Evolutionary conservation across 1,140 invertebrate species (phyloP).

Genomic region (Aporrectodea caliginosa): DNA sequence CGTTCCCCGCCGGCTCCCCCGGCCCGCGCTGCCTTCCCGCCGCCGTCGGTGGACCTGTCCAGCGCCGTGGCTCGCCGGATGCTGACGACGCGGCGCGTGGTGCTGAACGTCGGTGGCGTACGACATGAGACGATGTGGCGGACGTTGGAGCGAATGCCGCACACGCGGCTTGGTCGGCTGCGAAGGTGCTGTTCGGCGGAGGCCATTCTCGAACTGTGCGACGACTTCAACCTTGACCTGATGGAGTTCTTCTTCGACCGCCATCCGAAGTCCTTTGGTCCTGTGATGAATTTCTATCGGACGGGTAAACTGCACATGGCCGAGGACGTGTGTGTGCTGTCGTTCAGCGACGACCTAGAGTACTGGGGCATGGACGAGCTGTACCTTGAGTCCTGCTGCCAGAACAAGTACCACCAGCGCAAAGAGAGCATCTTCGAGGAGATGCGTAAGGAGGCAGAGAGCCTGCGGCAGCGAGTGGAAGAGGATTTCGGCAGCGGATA

Average conservation of each 20-base stretch:
- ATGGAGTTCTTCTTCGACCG: constrained; percentile 98
- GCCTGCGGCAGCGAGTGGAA: constrained; percentile 70
- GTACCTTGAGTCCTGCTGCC: constrained; percentile 95
- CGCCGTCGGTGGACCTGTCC: background rate
- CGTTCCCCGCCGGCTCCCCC: too few species aligned
- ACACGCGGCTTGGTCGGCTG: constrained; percentile 85
- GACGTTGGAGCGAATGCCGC: constrained; percentile 88
- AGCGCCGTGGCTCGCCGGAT: constrained; percentile 87
- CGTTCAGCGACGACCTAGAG: constrained; percentile 95
- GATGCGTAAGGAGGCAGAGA: constrained; percentile 96
- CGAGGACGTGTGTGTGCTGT: constrained; percentile 86
- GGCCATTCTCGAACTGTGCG: constrained; percentile 89
- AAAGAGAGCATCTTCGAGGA: constrained; percentile 99
- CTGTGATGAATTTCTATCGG: constrained; percentile 95
- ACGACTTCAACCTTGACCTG: constrained; percentile 88
- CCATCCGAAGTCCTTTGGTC: constrained; percentile 94
- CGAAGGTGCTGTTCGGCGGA: constrained; percentile 93
- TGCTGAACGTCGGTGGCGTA: constrained; percentile 93
- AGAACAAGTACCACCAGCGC: constrained; percentile 96
- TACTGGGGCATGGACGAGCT: constrained; percentile 98
- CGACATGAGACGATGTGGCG: constrained; percentile 94
- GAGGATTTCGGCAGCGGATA: constrained; percentile 92
- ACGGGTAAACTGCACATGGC: constrained; percentile 95
- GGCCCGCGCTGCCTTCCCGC: too few species aligned
- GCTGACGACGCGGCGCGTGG: constrained; percentile 76